Base-by-base conservation (phyloP, 2,797 vertebrate species). In the Trematomus bernacchii region DNA sequence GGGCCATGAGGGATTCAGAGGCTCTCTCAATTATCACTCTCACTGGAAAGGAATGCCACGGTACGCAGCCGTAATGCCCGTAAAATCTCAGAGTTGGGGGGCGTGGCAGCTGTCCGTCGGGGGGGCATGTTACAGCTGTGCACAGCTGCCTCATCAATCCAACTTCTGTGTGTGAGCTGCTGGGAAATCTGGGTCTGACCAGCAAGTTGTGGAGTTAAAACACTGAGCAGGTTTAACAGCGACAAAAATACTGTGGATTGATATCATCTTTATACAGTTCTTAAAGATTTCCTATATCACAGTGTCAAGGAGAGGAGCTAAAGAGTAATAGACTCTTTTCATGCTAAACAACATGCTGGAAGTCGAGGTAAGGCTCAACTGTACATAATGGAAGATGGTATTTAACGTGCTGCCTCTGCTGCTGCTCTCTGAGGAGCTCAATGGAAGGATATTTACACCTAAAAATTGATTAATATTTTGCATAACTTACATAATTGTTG, bases 131-230 rank as follows among this genome's bases (percentile, higher is more conserved):
- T 30, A 55, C 89, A 90, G 85, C 79, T 90, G 84, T 72, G 84
- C 73, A 90, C 89, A 91, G 87, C 90, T 89, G 91, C 64, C 60
- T 67, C 63, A 44, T 92, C 87, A 74, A 53, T 93, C 91, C 85
- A 14, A 2, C 57, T 21, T 44, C 33, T 10, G 62, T 19, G 43
- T 37, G 43, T 64, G 44, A 70, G 77, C 53, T 79, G 83, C 53
- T 89, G 80, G 79, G 80, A 87, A 85, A 76, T 48, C 18, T 70
- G 18, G 0, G 21, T 54, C 27, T 43, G 42, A 66, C 11, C 43
- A 19, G 42, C 51, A 11, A 16, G n/a, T 70, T 67, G 3, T 23
- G 46, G 47, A 66, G 58, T 37, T 11, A 3, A 13, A 13, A 23
- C 33, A 2, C 10, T 44, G 15, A 30, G 69, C 18, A 19, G 50